These are phyloP conservation scores for Ciconia boyciana DNA, from an alignment of 2,113 vertebrate genomes.

Conservation along the genomic window DNA sequence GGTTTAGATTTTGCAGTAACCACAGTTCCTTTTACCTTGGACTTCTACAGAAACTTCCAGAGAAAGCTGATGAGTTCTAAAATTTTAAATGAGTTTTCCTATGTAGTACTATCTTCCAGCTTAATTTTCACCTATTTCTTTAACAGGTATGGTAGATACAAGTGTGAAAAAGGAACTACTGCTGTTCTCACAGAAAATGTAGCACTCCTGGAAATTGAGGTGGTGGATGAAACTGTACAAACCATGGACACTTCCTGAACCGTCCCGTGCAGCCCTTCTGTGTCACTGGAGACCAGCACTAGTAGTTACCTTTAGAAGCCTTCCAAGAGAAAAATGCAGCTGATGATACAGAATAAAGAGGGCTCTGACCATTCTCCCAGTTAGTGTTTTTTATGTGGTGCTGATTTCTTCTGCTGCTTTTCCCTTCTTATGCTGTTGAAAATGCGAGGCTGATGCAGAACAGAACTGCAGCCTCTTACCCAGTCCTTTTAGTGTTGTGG, in stretches of 20 bases:
- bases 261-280: fast-evolving
- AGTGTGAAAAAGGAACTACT: conserved; percentile 79
- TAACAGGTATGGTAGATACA: conserved; percentile 74
- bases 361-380: neutral
- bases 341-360: conserved; percentile 7
- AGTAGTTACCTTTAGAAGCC: neutral
- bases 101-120: neutral
- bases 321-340: fast-evolving
- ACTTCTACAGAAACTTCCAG: neutral
- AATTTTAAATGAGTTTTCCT: neutral
- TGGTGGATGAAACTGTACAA: conserved; percentile 77
- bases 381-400: fast-evolving
- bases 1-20: neutral
- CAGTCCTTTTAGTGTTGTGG: fast-evolving
- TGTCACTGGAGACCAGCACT: fast-evolving
- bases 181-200: conserved; percentile 73
- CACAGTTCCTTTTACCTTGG: neutral
- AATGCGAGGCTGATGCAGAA: fast-evolving
- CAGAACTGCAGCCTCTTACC: neutral
- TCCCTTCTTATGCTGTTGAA: neutral
- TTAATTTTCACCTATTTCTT: neutral
- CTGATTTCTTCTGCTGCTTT: neutral
- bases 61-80: neutral
- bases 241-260: conserved; percentile 83
- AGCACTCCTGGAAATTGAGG: conserved; percentile 71